These are phyloP conservation scores for Sinelater perroti DNA, from an alignment of 2,888 invertebrate genomes.

Conservation along the genomic window DNA sequence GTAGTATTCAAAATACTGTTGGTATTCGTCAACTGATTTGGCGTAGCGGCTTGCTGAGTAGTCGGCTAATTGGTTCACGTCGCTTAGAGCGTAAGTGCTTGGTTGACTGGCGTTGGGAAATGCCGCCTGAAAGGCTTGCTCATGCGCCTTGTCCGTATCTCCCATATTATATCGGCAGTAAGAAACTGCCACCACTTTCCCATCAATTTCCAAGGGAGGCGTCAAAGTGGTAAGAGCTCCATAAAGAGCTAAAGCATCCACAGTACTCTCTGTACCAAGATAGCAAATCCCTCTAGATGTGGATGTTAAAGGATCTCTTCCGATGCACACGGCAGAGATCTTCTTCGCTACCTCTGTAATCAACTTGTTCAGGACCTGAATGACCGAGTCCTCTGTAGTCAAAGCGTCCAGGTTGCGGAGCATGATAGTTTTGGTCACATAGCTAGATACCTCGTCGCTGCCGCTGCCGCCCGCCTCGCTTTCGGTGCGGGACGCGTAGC, in stretches of 20 bases:
- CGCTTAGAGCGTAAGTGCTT: constrained; percentile 67
- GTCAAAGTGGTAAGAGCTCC: constrained; percentile 69
- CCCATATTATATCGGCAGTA: constrained; percentile 67
- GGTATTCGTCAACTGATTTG: constrained; percentile 73
- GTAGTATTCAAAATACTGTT: constrained; percentile 76
- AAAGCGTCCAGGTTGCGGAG: constrained; percentile 90
- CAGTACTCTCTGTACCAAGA: constrained; percentile 80
- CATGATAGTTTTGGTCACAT: constrained; percentile 84
- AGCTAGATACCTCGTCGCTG: constrained; percentile 81
- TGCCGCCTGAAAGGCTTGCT: constrained; percentile 57
- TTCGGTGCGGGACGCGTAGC: constrained; percentile 87
- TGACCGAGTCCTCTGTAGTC: constrained; percentile 93
- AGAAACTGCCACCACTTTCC: constrained; percentile 63
- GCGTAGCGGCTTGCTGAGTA: constrained; percentile 80
- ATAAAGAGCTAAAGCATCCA: constrained; percentile 83
- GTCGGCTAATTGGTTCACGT: constrained; percentile 77
- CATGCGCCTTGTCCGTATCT: constrained; percentile 58
- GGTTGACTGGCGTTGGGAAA: constrained; percentile 53
- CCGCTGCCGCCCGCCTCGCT: constrained; percentile 86
- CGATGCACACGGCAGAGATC: constrained; percentile 84
- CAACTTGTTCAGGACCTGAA: constrained; percentile 79
- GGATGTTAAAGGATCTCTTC: constrained; percentile 83
- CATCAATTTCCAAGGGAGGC: constrained; percentile 64
- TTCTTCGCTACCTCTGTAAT: constrained; percentile 76
- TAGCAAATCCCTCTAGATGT: constrained; percentile 84